Evolutionary conservation across 2,888 invertebrate genomes (phyloP).

Genomic region (Chrysolina oricalcia): DNA sequence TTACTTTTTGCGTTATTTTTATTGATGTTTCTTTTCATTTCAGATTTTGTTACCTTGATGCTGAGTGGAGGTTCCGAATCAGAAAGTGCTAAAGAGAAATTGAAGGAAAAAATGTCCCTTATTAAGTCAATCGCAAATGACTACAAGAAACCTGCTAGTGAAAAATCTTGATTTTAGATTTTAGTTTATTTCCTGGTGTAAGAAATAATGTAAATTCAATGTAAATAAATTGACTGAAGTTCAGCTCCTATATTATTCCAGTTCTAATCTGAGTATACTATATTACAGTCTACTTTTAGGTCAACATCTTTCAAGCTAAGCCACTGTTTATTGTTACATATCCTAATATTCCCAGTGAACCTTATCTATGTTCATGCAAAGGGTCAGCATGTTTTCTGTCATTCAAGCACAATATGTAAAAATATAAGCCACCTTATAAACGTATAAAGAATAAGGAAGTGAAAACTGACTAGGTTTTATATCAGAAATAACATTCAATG

Average conservation of each 20-base stretch:
- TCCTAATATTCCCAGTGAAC: no score
- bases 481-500: no score
- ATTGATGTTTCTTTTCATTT: slow-evolving; percentile 65
- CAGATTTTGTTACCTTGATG: slow-evolving; percentile 80
- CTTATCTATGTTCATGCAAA: no score
- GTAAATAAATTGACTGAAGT: background rate
- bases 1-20: slow-evolving; percentile 40
- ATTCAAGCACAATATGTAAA: no score
- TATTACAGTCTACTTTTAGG: no score
- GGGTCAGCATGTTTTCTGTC: no score
- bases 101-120: slow-evolving; percentile 72
- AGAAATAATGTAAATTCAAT: background rate
- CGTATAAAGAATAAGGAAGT: no score
- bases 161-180: slow-evolving; percentile 31
- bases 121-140: slow-evolving; percentile 75
- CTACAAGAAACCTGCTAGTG: slow-evolving; percentile 70
- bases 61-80: slow-evolving; percentile 75
- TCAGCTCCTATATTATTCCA: background rate
- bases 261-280: no score
- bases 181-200: background rate
- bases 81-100: slow-evolving; percentile 71
- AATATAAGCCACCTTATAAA: no score
- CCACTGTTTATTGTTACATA: no score
- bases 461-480: no score
- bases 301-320: no score